These are phyloP conservation scores for Gibbula magus DNA, from an alignment of 2,888 invertebrate genomes.

Conservation along the genomic window DNA sequence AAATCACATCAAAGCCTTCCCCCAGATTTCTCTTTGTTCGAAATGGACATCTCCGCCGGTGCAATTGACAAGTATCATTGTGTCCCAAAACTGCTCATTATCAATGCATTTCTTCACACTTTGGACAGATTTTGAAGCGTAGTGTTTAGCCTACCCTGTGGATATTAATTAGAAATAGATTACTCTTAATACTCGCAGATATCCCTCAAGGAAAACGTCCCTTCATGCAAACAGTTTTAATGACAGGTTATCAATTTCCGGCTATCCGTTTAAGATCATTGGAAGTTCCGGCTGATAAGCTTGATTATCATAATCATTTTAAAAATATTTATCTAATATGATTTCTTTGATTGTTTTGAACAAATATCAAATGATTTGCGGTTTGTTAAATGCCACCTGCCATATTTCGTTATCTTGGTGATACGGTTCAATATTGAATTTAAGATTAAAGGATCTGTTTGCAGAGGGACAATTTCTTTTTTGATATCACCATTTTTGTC, in stretches of 20 bases:
- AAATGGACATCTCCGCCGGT: background rate
- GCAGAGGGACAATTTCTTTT: too few species aligned
- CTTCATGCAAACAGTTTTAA: background rate
- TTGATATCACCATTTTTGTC: too few species aligned
- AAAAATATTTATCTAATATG: too few species aligned
- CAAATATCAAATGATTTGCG: too few species aligned
- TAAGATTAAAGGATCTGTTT: too few species aligned
- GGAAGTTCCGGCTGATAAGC: too few species aligned
- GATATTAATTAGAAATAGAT: conserved; percentile 5
- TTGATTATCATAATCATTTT: too few species aligned
- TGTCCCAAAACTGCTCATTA: conserved; percentile 2
- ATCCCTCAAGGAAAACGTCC: background rate
- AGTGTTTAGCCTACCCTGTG: background rate
- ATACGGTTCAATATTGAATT: too few species aligned
- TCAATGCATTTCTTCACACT: background rate
- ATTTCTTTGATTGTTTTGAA: too few species aligned
- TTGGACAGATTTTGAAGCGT: background rate
- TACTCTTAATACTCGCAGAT: background rate
- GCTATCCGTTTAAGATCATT: background rate
- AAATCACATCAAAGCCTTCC: conserved; percentile 21
- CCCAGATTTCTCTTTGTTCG: background rate
- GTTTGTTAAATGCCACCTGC: too few species aligned
- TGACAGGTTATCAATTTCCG: background rate
- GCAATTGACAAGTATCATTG: background rate
- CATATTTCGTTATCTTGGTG: too few species aligned